Evolutionary conservation across 1,140 invertebrate genomes (phyloP), one percentile per base, ranked within the genome.

Genomic region (Lethrus apterus): DNA sequence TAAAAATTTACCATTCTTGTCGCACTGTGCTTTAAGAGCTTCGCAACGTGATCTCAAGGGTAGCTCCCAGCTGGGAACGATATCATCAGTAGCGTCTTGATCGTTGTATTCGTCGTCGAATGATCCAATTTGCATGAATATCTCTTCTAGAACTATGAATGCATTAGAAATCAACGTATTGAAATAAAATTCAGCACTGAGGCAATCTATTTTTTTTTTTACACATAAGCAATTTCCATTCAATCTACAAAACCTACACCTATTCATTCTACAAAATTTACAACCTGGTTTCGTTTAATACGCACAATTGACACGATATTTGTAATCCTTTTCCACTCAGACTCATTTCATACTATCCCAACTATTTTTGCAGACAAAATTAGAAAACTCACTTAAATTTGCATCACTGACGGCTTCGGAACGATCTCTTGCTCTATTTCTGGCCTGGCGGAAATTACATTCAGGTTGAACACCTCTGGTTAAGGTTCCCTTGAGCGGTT

Each of bases 401-500:
- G 68, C 62, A 48, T 70, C 61, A 8, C 52, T 47, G 52, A 44
- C 31, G 36, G 60, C 43, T 45, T 58, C 69, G 32, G 47, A 68
- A 15, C 58, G 50, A 46, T 64, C 68, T 59, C 58, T 58, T n/a
- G 64, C 63, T 14, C 66, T 44, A 10, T 73, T 74, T 40, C 84
- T 72, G 0, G 83, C 83, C 62, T 87, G 83, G 19, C 84, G 68
- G 59, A 83, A 84, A 62, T 84, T 86, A 57, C 85, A 88, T 14
- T 76, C 73, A 1, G 80, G 83, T 48, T 86, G 79, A 5, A 70
- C 67, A 3, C 79, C 80, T n/a, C 83, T 70, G 3, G 81, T 81
- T 18, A 89, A 60, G 0, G 83, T 84, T 1, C 85, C 86, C 62
- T 87, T 86, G 0, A 89, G 65, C 0, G 85, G 83, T 49, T 86